Evolutionary conservation across 2,888 invertebrate genomes (phyloP), one percentile per base, ranked within the genome.

Genomic region (Chaetogeoica ovagalla): DNA sequence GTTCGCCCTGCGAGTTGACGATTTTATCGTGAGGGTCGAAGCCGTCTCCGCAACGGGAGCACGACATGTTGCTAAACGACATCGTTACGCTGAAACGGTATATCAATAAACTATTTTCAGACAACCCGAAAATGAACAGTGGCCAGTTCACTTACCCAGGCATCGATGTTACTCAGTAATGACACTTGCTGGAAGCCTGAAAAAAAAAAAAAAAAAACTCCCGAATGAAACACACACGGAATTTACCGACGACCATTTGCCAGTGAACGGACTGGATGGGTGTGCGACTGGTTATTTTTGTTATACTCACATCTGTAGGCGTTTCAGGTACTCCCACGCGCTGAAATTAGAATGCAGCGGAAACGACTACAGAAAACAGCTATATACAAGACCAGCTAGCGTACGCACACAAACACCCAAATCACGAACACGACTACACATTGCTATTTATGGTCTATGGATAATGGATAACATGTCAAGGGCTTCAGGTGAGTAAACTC

Each of bases 21-120:
- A 99, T 98, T 87, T 98, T 97, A 87, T 99, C 98, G 86, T 97
- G 94, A 30, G 95, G 90, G 85, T 95, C 95, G 88, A 99, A 99
- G 7, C 97, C 97, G 85, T 98, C 97, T 82, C 94, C 92, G 88
- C 99, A 99, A 81, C 97, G 94, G 85, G 94, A 93, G 88, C 98
- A 98, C 86, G 93, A 92, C 93, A 97, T 97, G 85, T 93, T 94
- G 86, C 94, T 94, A 87, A 96, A 87, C 83, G 95, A 94, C 95
- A 95, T 95, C 83, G 88, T 88, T 83, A 90, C 86, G 84, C 87
- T 89, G 85, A 83, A 83, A 83, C 82, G 60, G 70, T 30, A 30
- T 79, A 57, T 70, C 66, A 23, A 66, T 70, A 71, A 79, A 57
- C 59, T 23, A 30, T 30, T 57, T 57, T 57, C 75, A 79, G 57